phyloP scores from a whole-genome alignment of 2,888 invertebrate genomes.

The Ypsolopha sequella region DNA sequence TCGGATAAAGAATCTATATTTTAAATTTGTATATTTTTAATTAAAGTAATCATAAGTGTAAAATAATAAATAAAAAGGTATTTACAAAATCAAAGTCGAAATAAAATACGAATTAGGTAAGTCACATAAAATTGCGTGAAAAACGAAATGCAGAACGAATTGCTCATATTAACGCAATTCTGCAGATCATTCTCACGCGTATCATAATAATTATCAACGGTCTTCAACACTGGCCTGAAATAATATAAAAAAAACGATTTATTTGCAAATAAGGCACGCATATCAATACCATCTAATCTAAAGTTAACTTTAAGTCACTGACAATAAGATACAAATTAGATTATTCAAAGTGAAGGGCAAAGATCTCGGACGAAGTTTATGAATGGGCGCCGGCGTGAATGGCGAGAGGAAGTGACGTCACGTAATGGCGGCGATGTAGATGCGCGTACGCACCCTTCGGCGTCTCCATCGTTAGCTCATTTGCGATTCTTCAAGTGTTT shows the following conservation, averaged over 20 bases:
- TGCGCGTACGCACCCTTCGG: conserved; percentile 37
- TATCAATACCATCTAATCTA: background rate
- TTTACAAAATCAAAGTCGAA: too few species aligned
- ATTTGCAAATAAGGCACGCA: conserved; percentile 1
- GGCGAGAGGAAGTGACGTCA: conserved; percentile 51
- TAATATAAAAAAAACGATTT: background rate
- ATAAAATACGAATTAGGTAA: too few species aligned
- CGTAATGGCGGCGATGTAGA: conserved; percentile 17
- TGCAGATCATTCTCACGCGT: conserved; percentile 6
- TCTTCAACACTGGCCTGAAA: background rate
- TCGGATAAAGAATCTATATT: too few species aligned
- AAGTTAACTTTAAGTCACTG: background rate
- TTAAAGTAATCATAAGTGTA: too few species aligned
- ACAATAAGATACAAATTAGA: background rate
- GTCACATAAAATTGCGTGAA: too few species aligned
- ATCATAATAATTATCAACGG: conserved; percentile 3
- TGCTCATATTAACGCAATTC: background rate
- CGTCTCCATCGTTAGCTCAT: background rate
- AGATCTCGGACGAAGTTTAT: conserved; percentile 25
- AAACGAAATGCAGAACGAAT: background rate
- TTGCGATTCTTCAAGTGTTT: too few species aligned
- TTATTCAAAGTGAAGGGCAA: background rate
- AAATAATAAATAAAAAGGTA: too few species aligned
- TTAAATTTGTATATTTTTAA: too few species aligned
- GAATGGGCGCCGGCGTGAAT: conserved; percentile 46